Base-by-base conservation (phyloP, 2,113 vertebrate genomes). In the Peromyscus leucopus region DNA sequence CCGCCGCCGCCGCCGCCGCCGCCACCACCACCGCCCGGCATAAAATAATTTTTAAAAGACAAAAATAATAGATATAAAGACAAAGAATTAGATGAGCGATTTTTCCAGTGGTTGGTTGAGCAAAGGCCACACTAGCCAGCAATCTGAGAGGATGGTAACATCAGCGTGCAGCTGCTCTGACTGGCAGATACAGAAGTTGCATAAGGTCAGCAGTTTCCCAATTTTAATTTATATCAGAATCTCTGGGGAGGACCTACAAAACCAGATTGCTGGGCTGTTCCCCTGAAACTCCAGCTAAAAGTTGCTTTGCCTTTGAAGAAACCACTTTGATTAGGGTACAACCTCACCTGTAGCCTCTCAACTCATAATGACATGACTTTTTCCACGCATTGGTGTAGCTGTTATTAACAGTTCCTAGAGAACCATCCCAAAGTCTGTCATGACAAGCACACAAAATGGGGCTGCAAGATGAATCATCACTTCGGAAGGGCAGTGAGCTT, bases 221-320 rank as follows among this genome's bases (percentile, higher is more conserved):
- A 9, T 31, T 39, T 63, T 83, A 22, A 21, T 61, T 84, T 63
- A 10, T 42, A 28, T 63, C 59, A 63, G n/a, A 42, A 4, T 84
- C 82, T 42, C 59, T 31, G 59, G n/a, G 22, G 15, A 42, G 59
- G 15, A 63, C 82, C 28, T 84, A n/a, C n/a, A 42, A 84, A 63
- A 84, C n/a, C n/a, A 63, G n/a, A 84, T 28, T 42, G 22, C 59
- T 84, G 82, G 24, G 59, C n/a, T 78, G 57, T 83, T 93, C 31
- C 51, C 74, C 74, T 85, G 46, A 80, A 93, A 42, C 59, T 33
- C 59, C 67, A 57, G 65, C 65, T 89, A 59, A 88, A 39, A 91
- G 59, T n/a, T 13, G 69, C 55, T 46, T 46, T 96, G 65, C 69
- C 93, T 17, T 69, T 75, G 46, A 61, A 83, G 51, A 95, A 90